Percentiles rank a stretch among this genome's conserved stretches.
Conservation (phyloP, 2,113 vertebrate genomes). For the Pogona vitticeps region DNA sequence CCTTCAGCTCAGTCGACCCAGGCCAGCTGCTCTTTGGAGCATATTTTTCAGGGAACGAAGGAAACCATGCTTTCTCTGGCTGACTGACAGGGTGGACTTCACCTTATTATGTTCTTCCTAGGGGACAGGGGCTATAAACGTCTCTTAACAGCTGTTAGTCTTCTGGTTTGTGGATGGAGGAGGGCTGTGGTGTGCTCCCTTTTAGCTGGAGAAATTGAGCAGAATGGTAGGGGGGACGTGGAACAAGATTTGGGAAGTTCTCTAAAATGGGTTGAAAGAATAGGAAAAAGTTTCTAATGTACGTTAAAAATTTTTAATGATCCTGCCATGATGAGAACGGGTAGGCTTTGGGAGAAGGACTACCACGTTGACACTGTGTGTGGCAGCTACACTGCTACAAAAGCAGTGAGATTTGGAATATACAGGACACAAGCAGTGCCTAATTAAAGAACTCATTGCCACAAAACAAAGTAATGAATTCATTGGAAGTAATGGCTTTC, state of each 20-base stretch:
- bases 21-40: neutral
- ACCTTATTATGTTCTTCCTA: neutral
- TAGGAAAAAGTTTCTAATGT: neutral
- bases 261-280: neutral
- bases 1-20: neutral
- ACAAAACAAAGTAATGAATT: too few species aligned
- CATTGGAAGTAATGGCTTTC: too few species aligned
- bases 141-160: too few species aligned
- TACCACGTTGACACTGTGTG: neutral
- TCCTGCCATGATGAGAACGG: neutral
- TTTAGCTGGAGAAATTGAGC: neutral
- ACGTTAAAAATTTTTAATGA: neutral
- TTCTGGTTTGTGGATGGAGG: neutral
- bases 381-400: neutral
- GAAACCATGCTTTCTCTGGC: neutral
- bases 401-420: neutral
- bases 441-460: neutral
- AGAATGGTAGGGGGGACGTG: too few species aligned
- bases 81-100: neutral
- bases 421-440: neutral
- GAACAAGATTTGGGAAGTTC: neutral
- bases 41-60: too few species aligned
- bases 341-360: neutral
- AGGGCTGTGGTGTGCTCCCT: neutral
- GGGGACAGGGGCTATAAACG: neutral